Percentiles rank a stretch among this genome's conserved stretches.
phyloP scores from a whole-genome alignment of 2,797 vertebrate genomes.

The Streptopelia turtur region DNA sequence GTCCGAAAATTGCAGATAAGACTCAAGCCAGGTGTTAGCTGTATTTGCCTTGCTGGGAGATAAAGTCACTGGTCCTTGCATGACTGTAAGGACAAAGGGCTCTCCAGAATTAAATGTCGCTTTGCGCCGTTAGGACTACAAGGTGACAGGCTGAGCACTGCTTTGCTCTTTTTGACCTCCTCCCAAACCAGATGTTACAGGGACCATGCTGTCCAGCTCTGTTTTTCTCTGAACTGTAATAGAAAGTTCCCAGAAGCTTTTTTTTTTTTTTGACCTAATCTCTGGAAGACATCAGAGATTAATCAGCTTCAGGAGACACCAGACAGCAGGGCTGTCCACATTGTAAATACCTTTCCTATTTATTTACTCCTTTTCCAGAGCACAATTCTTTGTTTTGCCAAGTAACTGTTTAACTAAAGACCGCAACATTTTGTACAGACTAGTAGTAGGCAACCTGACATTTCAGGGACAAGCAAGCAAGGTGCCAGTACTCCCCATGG shows the following conservation, averaged over 20 bases:
- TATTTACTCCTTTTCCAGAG: neutral
- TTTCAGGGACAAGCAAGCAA: neutral
- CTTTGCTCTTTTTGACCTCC: neutral
- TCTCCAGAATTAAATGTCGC: neutral
- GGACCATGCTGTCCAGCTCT: neutral
- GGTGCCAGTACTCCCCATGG: neutral
- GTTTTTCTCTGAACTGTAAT: neutral
- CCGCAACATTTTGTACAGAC: neutral
- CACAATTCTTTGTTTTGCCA: neutral
- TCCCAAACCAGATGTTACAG: neutral
- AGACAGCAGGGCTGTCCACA: neutral
- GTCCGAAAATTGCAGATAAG: neutral
- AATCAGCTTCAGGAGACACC: conserved; percentile 13
- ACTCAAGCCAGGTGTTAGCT: neutral
- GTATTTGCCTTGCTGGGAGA: neutral
- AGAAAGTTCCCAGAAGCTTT: neutral
- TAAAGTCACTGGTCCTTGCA: neutral
- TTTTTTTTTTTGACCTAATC: neutral
- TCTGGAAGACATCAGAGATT: conserved; percentile 5
- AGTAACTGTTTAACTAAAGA: neutral
- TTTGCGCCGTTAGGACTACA: neutral
- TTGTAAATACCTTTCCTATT: neutral
- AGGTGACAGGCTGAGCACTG: neutral
- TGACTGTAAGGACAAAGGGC: neutral
- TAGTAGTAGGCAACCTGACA: neutral